These are phyloP conservation scores for Aulostomus chinensis DNA, from an alignment of 2,797 vertebrate genomes.

Conservation along the genomic window DNA sequence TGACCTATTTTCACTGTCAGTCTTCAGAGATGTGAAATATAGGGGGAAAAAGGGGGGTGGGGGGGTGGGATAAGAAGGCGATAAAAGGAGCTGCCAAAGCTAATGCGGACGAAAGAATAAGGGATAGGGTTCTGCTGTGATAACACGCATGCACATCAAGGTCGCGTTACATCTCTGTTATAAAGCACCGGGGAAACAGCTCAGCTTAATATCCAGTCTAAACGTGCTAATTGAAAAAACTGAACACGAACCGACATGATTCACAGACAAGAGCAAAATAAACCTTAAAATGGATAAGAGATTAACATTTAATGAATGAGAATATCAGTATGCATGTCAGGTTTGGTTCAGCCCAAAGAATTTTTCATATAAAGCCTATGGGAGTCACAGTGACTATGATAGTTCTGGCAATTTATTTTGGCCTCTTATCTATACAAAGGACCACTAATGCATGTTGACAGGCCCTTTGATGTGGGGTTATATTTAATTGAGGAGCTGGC, in stretches of 20 bases:
- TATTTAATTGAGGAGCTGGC: constrained; percentile 78
- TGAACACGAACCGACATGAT: constrained; percentile 15
- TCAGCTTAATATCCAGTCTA: constrained; percentile 5
- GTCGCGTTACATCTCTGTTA: constrained; percentile 38
- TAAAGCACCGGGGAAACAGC: neutral
- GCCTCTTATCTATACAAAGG: constrained; percentile 77
- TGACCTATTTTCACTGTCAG: constrained; percentile 78
- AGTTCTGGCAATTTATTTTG: constrained; percentile 66
- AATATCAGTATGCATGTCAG: constrained; percentile 63
- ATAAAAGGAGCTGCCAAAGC: constrained; percentile 65
- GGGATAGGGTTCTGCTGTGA: constrained; percentile 40
- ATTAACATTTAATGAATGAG: constrained; percentile 13
- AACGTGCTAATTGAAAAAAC: constrained; percentile 38
- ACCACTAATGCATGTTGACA: constrained; percentile 75
- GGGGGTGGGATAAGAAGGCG: constrained; percentile 10
- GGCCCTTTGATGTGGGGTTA: constrained; percentile 78
- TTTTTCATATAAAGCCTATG: constrained; percentile 51
- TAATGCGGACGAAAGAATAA: constrained; percentile 60
- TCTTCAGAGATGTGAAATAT: constrained; percentile 59
- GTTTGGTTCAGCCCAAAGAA: constrained; percentile 41
- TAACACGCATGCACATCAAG: constrained; percentile 41
- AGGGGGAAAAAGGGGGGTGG: constrained; percentile 30
- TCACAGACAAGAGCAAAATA: constrained; percentile 15
- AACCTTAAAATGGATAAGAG: constrained; percentile 13
- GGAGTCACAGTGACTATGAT: constrained; percentile 54